Evolutionary conservation across 2,113 vertebrate genomes (phyloP).

Genomic region (Macheiramphus alcinus): DNA sequence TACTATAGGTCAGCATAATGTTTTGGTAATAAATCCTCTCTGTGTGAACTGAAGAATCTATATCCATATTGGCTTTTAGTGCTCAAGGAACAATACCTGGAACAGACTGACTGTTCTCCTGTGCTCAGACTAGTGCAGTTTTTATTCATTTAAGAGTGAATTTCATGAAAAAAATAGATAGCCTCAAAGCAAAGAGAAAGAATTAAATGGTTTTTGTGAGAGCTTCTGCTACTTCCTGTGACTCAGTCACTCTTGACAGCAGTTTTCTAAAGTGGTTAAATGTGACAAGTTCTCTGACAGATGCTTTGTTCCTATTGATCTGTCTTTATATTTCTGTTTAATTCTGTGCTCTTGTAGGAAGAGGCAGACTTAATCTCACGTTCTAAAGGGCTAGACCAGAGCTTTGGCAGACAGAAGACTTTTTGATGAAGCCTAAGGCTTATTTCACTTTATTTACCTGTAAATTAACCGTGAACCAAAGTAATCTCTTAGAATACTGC

Average conservation of each 20-base stretch:
- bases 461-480: constrained; percentile 2
- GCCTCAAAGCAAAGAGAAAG: neutral
- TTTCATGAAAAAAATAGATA: neutral
- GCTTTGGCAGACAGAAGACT: neutral
- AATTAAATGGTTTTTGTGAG: neutral
- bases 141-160: neutral
- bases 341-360: neutral
- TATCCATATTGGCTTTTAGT: neutral
- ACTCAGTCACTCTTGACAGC: neutral
- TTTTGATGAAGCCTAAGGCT: neutral
- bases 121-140: neutral
- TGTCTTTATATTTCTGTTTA: constrained; percentile 19
- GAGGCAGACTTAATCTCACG: neutral
- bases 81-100: neutral
- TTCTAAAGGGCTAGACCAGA: neutral
- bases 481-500: neutral
- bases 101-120: neutral
- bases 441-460: constrained; percentile 21
- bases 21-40: neutral
- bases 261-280: neutral
- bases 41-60: neutral
- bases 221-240: neutral
- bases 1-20: neutral
- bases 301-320: constrained; percentile 18
- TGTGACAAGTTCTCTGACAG: neutral